Base-by-base conservation (phyloP, 2,888 invertebrate genomes). In the Chouioia cunea region DNA sequence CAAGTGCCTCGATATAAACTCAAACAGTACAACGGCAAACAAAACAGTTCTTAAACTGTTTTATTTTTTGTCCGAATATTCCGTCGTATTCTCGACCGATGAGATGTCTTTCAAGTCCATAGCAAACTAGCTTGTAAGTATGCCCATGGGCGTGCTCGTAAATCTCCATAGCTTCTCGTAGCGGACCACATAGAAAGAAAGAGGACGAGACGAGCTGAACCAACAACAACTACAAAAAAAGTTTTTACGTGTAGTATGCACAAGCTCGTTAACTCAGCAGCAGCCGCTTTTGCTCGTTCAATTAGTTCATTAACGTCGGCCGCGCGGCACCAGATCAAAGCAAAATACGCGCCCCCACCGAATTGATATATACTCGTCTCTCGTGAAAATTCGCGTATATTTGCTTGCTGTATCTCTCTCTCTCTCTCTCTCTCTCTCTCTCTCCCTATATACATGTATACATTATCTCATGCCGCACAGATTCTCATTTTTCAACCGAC, bases 301-400 rank as follows among this genome's bases (percentile, higher is more conserved):
- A 79, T 80, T 79, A 77, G 79, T 80, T 79, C 79, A 78, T 80
- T 80, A 79, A 76, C 73, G 78, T 78, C 77, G 44, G 68, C 6
- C 36, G 6, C 36, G 12, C 65, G 59, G 70, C 63, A 62, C 66
- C 73, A 72, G 76, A 75, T 75, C 76, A 76, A 76, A 76, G 73
- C 64, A 36, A 36, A 6, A 22, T 47, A 54, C 64, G 20, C 36
- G 22, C 50, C 14, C 48, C 23, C 36, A 44, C 16, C 58, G 47
- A 64, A 68, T 68, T 64, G 58, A 58, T 50, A 50, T 62, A 36
- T 6, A 53, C 53, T 22, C n/a, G 15, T 12, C 47, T 18, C 48
- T 65, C 46, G 52, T 59, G 58, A 66, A 66, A 66, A 52, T 66
- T 46, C 46, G 52, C 53, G 18, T 58, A 58, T 57, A n/a, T n/a